Conservation (phyloP, 2,113 vertebrate genomes). For the Strix aluco region DNA sequence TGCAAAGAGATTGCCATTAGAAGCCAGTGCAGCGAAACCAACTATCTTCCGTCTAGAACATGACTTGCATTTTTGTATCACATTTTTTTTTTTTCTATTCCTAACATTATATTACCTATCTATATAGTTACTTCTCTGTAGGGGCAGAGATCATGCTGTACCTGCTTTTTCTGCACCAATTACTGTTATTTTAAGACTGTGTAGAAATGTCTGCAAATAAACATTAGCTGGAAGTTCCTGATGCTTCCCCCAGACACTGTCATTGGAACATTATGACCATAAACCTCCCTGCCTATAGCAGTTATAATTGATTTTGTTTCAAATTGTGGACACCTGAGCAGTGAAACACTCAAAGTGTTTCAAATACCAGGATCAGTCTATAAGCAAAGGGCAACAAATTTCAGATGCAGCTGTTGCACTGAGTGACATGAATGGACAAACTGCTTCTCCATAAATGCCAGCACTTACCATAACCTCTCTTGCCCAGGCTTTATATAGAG, state of each 20-base stretch:
- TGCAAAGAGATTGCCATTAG: conserved; percentile 44
- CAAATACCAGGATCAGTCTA: conserved; percentile 18
- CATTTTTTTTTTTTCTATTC: background rate
- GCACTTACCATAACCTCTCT: background rate
- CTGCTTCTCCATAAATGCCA: conserved; percentile 14
- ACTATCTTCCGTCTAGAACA: conserved; percentile 20
- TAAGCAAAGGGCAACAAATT: conserved; percentile 49
- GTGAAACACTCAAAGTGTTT: background rate
- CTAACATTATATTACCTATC: background rate
- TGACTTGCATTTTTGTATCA: conserved; percentile 10
- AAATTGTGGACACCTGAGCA: conserved; percentile 13
- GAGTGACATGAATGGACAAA: background rate
- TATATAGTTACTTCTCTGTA: background rate
- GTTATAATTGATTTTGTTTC: conserved; percentile 36
- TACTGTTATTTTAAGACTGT: conserved; percentile 3
- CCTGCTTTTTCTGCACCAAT: conserved; percentile 12
- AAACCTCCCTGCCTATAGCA: background rate
- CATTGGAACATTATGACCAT: background rate
- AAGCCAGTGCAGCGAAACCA: conserved; percentile 1
- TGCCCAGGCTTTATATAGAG: background rate
- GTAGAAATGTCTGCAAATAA: conserved; percentile 3
- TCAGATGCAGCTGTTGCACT: conserved; percentile 20
- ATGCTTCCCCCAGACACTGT: background rate
- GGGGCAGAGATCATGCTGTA: background rate
- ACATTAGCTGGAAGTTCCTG: background rate